Evolutionary conservation across 2,888 invertebrate species (phyloP), one percentile per base, ranked within the genome.

Genomic region (Cyrtodaria siliqua): DNA sequence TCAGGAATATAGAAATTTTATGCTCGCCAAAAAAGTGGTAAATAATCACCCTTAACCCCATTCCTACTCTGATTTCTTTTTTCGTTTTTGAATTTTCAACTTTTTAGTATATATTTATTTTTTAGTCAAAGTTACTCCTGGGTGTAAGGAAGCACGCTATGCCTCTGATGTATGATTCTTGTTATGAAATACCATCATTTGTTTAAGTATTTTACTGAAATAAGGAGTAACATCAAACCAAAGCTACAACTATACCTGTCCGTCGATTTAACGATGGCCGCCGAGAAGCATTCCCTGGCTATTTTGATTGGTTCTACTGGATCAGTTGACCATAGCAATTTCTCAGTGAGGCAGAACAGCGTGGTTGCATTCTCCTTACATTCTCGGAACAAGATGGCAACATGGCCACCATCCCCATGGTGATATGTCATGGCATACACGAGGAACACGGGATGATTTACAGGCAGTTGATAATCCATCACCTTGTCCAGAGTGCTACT

Each of bases 201-300:
- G n/a, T n/a, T n/a, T n/a, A n/a, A n/a, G n/a, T n/a, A n/a, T n/a
- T n/a, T n/a, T n/a, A n/a, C n/a, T n/a, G n/a, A n/a, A n/a, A n/a
- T n/a, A n/a, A n/a, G n/a, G n/a, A n/a, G n/a, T n/a, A n/a, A n/a
- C n/a, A n/a, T n/a, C n/a, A n/a, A n/a, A n/a, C n/a, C n/a, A n/a
- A n/a, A n/a, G n/a, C n/a, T n/a, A n/a, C n/a, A n/a, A n/a, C 12
- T 33, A 12, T 66, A 82, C 86, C 82, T 61, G 20, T 79, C 70
- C 0, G 42, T 40, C n/a, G 63, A 63, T 1, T 56, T 53, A 1
- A 84, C 70, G 38, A 83, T 49, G 26, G 79, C 61, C 2, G 78
- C 80, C 62, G 75, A 80, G 68, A 64, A 73, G 53, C 70, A 67
- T 4, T 63, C 44, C 33, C 70, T 33, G 0, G 42, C 16, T 2